Evolutionary conservation across 2,888 invertebrate species (phyloP), one percentile per base, ranked within the genome.

Genomic region (Atrina japonica): DNA sequence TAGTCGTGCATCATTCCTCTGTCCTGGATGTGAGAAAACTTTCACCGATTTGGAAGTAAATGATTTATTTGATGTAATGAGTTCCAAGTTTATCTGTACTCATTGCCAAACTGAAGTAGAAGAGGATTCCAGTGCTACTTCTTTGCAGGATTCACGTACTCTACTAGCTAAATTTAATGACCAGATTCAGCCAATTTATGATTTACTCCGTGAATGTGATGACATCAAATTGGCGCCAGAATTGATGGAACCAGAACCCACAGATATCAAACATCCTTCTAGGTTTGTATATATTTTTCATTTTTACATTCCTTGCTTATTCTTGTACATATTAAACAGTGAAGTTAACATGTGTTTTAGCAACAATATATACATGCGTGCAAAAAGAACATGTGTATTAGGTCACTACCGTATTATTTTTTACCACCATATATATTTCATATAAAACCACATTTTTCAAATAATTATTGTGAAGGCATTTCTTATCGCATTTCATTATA

Each of bases 1-100:
- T 0, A 97, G 96, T 89, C 93, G 98, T 75, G 96, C 98, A 27
- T 97, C 98, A 88, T 99, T 98, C 90, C 96, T 96, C 88, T 98
- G 98, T 89, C 95, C 95, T 3, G 93, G 94, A 63, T 98, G 98
- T 91, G 93, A 94, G 63, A 98, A 97, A 92, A 96, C 97, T 0
- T 98, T 97, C 90, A 98, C 98, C 45, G 98, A 98, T 92, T 93
- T 98, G 45, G 98, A 98, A 81, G 95, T 94, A 87, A 91, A 91
- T 45, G 85, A 89, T 74, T 65, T 90, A 64, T 85, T 88, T 66
- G 89, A 90, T 65, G 76, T 79, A 29, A 75, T 75, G 63, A 83
- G 86, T 16, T 81, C 83, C 23, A 79, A 79, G 40, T 86, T 88
- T 58, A 73, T 81, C 41, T 88, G 98, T 91, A 97, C 97, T 65